Evolutionary conservation across 2,113 vertebrate species (phyloP), one percentile per base, ranked within the genome.

Genomic region (Ctenomys sociabilis): DNA sequence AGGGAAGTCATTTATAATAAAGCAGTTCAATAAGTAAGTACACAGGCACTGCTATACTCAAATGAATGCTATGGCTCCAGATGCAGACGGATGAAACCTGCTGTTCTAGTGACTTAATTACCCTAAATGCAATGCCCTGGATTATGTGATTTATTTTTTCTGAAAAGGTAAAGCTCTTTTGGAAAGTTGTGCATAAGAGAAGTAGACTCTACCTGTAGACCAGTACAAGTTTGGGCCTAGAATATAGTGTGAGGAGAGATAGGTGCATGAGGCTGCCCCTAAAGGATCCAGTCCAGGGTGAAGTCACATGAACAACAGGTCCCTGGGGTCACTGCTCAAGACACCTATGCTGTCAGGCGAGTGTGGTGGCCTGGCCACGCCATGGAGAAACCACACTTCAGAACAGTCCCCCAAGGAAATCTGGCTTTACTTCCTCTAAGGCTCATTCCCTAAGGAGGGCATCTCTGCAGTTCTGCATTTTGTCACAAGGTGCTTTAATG

Each of bases 1-100:
- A 68, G 35, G 92, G 57, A 91, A 94, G 37, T 49, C 52, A 93
- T 93, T 92, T 82, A 35, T 83, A 84, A 95, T 52, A 81, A 93
- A 57, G 92, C 32, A 81, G 92, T 43, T 96, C 49, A 64, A 54
- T 90, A 91, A 85, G 81, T 16, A 83, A 85, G 88, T 19, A 54
- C 61, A 24, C 26, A 75, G 96, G 87, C 73, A n/a, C 63, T 26
- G 7, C 35, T 26, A 16, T 2, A 0, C 28, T 86, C 49, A 35
- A 21, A 0, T 3, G n/a, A 52, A 22, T 0, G 57, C 21, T 6
- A 0, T 1, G 6, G 72, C 61, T 11, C 1, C 37, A 49, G 19
- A 21, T 3, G 7, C 0, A 12, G 91, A 80, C 2, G 0, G 37
- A 37, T 19, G 52, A 85, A 59, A 80, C 12, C 22, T 4, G 35